Evolutionary conservation across 2,797 vertebrate genomes (phyloP).

Genomic region (Scolopax bukidnonensis): DNA sequence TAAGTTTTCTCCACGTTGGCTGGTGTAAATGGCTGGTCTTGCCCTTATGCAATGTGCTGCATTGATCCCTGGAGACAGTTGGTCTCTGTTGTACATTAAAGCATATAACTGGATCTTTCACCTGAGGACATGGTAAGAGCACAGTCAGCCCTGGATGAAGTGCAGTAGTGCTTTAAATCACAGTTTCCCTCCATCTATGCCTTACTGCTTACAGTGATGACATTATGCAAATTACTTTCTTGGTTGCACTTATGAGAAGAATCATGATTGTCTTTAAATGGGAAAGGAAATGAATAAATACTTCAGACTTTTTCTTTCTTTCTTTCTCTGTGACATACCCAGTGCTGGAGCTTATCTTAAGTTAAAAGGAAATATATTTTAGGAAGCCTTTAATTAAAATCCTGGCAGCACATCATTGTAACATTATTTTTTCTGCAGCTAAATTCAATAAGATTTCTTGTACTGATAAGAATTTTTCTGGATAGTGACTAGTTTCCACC

Average conservation of each 20-base stretch:
- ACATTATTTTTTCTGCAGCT: background rate
- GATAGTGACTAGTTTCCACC: background rate
- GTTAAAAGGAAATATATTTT: background rate
- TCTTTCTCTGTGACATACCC: background rate
- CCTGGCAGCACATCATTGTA: background rate
- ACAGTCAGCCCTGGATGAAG: background rate
- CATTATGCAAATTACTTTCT: background rate
- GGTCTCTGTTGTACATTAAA: background rate
- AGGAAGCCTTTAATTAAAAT: slow-evolving; percentile 30
- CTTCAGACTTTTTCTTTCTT: background rate
- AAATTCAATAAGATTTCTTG: background rate
- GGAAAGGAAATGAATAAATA: background rate
- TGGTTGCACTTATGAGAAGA: background rate
- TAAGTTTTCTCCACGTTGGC: background rate
- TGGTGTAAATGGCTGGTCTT: background rate
- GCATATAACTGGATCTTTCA: background rate
- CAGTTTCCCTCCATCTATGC: background rate
- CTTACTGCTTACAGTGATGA: background rate
- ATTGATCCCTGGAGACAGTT: background rate
- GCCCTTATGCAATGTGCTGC: background rate
- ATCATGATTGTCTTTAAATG: background rate
- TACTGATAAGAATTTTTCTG: background rate
- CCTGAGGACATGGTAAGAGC: background rate
- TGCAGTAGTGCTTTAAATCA: background rate
- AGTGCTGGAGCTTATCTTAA: background rate